These are phyloP conservation scores for Hiodon tergisus DNA, from an alignment of 2,113 vertebrate genomes.

Conservation along the genomic window DNA sequence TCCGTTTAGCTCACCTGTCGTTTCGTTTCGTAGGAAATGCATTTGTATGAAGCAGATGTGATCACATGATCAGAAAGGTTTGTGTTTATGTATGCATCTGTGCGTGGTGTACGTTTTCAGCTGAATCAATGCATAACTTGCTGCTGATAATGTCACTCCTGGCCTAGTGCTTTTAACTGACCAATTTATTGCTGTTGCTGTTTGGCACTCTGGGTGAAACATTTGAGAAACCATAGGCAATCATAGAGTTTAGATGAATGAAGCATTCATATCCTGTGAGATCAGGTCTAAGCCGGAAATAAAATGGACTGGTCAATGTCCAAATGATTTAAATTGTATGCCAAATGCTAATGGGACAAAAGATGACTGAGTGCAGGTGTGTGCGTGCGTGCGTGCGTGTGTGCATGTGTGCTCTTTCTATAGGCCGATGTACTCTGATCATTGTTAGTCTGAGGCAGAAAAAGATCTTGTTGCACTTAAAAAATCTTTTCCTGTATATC, in stretches of 20 bases:
- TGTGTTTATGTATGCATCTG: not conserved
- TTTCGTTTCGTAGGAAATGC: too few relatives aligned
- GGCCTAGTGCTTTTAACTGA: not conserved
- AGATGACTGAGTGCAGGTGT: too few relatives aligned
- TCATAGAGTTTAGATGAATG: not conserved
- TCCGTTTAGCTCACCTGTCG: not conserved
- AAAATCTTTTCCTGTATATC: too few relatives aligned
- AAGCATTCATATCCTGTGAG: conserved; percentile 24
- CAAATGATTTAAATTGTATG: not conserved
- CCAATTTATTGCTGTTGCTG: not conserved
- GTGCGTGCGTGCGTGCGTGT: too few relatives aligned
- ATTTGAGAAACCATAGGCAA: conserved; percentile 8
- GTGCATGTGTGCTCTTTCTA: not conserved
- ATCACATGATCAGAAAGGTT: not conserved
- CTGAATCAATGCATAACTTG: conserved; percentile 29
- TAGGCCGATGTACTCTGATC: too few relatives aligned
- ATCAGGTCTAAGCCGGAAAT: conserved; percentile 23
- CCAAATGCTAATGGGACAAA: not conserved
- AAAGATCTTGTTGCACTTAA: too few relatives aligned
- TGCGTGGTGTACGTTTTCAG: conserved; percentile 20
- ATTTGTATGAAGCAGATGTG: too few relatives aligned
- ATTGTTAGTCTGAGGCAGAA: too few relatives aligned
- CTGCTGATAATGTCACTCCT: not conserved
- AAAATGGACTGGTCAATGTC: conserved; percentile 5
- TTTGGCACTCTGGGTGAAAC: conserved; percentile 18